Percentiles rank a stretch among this genome's conserved stretches.
These are phyloP conservation scores for Hippocampus barbouri DNA, from an alignment of 2,113 vertebrate species.

Conservation along the genomic window DNA sequence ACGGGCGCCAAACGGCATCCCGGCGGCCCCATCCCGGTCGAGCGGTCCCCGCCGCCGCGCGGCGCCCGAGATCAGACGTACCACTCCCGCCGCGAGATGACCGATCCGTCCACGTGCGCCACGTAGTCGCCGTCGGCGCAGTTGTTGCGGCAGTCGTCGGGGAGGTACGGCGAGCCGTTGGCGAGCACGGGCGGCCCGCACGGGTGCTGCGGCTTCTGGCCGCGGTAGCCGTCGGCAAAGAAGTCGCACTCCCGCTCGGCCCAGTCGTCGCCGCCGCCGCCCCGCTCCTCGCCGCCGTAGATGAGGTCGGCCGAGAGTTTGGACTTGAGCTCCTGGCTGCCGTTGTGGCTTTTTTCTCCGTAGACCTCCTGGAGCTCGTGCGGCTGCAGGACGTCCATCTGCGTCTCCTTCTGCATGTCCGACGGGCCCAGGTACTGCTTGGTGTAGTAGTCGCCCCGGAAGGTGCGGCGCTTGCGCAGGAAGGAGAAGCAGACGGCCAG, in stretches of 20 bases:
- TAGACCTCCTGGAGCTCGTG: conserved; percentile 90
- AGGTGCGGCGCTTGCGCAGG: conserved; percentile 89
- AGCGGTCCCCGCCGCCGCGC: conserved; percentile 42
- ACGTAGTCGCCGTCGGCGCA: conserved; percentile 92
- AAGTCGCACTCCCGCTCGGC: conserved; percentile 79
- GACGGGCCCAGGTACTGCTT: conserved; percentile 95
- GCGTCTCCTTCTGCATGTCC: conserved; percentile 97
- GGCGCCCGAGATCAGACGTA: conserved; percentile 80
- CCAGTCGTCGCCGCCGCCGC: conserved; percentile 70
- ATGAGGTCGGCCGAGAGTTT: conserved; percentile 83
- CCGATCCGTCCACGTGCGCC: conserved; percentile 93
- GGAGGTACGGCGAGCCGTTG: conserved; percentile 85
- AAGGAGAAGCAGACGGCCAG: conserved; percentile 78
- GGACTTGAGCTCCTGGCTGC: conserved; percentile 85
- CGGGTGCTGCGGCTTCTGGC: conserved; percentile 78
- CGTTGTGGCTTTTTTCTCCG: conserved; percentile 85
- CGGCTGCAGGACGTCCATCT: conserved; percentile 91
- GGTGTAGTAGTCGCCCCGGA: conserved; percentile 97
- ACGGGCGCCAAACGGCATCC: conserved; percentile 13
- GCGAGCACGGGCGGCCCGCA: conserved; percentile 80
- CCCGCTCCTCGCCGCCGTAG: conserved; percentile 79
- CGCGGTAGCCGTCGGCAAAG: conserved; percentile 66
- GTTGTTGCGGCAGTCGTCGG: conserved; percentile 83
- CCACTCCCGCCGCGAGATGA: conserved; percentile 98
- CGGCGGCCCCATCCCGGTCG: conserved; percentile 48